Conservation (phyloP, 2,797 vertebrate species). For the Acestrorhynchus altus region DNA sequence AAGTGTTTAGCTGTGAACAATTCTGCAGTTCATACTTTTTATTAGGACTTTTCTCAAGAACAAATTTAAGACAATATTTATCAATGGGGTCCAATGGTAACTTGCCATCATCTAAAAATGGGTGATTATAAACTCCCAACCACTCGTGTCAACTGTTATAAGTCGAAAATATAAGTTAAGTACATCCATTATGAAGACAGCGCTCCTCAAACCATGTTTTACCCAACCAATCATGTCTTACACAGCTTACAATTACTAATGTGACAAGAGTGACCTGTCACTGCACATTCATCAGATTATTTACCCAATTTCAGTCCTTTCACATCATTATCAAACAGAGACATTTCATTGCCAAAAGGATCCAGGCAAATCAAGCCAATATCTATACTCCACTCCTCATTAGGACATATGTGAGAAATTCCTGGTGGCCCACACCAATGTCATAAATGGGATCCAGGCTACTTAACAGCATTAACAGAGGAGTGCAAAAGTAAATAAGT, state of each 20-base stretch:
- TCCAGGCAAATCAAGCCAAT: background rate
- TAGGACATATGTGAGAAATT: slow-evolving; percentile 38
- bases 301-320: slow-evolving; percentile 29
- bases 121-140: no score
- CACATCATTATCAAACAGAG: slow-evolving; percentile 40
- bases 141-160: background rate
- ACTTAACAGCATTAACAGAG: slow-evolving; percentile 58
- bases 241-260: background rate
- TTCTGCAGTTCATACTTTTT: no score
- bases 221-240: background rate
- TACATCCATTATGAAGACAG: background rate
- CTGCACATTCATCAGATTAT: background rate
- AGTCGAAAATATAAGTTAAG: background rate
- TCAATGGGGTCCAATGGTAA: no score
- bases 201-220: background rate
- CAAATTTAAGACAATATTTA: no score
- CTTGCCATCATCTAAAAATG: no score
- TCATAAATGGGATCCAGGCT: slow-evolving; percentile 57
- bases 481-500: slow-evolving; percentile 71
- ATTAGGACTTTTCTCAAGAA: no score
- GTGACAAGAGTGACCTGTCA: background rate
- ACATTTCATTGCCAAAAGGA: slow-evolving; percentile 40
- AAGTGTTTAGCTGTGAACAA: no score
- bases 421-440: slow-evolving; percentile 30
- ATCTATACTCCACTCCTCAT: slow-evolving; percentile 31